A percentile compares a stretch with the other conserved stretches of the same genome.
Evolutionary conservation across 2,113 vertebrate genomes (phyloP).

Genomic region (Tyrannus savana): DNA sequence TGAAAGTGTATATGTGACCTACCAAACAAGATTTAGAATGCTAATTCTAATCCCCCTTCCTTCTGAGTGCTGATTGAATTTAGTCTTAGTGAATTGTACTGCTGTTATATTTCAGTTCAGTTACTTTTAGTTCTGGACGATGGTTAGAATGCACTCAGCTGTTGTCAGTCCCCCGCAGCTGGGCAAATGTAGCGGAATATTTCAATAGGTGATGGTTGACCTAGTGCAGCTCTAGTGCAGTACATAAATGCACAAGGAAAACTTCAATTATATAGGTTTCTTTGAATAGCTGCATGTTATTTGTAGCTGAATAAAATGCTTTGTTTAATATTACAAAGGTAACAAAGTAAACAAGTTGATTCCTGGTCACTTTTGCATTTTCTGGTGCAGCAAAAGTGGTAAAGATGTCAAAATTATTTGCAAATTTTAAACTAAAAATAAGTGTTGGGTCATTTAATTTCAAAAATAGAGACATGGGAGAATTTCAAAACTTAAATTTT

Average conservation of each 20-base stretch:
- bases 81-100: neutral
- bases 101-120: neutral
- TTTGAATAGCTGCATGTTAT: neutral
- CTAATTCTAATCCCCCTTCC: neutral
- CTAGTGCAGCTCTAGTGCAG: neutral
- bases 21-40: neutral
- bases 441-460: neutral
- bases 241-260: neutral
- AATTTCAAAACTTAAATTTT: neutral
- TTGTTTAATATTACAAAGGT: neutral
- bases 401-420: neutral
- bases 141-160: neutral
- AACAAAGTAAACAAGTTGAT: neutral
- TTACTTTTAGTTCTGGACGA: neutral
- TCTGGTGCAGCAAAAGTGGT: neutral
- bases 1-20: neutral
- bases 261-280: neutral
- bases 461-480: neutral
- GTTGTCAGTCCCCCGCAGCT: neutral
- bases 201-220: neutral
- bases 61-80: neutral
- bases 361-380: neutral
- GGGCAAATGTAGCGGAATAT: neutral
- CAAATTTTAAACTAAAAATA: neutral
- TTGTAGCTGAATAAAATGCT: neutral